Evolutionary conservation across 2,888 invertebrate genomes (phyloP).

Genomic region (Lycia hirtaria): DNA sequence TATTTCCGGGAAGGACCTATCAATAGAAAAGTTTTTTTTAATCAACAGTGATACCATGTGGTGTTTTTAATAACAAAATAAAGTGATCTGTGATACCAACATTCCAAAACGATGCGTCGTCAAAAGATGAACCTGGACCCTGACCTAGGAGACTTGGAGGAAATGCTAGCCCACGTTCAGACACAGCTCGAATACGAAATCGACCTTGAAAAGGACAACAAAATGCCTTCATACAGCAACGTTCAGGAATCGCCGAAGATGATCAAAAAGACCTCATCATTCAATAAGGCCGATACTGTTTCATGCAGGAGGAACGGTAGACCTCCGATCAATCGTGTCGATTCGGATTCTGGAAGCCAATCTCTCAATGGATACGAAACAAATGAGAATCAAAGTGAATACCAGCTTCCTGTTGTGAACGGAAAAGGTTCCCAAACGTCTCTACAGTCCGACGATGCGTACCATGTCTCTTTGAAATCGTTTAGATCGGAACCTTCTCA

Average conservation of each 20-base stretch:
- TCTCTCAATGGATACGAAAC: slow-evolving; percentile 52
- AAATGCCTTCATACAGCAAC: slow-evolving; percentile 67
- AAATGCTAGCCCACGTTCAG: slow-evolving; percentile 81
- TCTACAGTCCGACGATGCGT: slow-evolving; percentile 68
- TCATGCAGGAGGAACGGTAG: slow-evolving; percentile 59
- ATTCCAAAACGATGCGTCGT: slow-evolving; percentile 62
- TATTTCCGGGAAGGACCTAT: slow-evolving; percentile 31
- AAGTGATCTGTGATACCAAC: slow-evolving; percentile 10
- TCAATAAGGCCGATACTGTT: slow-evolving; percentile 61
- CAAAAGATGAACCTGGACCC: slow-evolving; percentile 72
- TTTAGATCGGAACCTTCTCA: slow-evolving; percentile 73
- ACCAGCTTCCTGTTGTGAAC: slow-evolving; percentile 58
- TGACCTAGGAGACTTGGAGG: slow-evolving; percentile 78
- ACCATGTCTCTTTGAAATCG: slow-evolving; percentile 69
- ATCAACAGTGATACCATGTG: slow-evolving; percentile 13
- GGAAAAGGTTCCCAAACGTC: slow-evolving; percentile 67
- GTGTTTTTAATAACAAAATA: slow-evolving; percentile 3
- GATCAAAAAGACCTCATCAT: slow-evolving; percentile 63
- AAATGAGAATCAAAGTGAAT: slow-evolving; percentile 50
- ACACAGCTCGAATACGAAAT: slow-evolving; percentile 79
- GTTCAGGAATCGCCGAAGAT: slow-evolving; percentile 74
- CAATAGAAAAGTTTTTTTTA: slow-evolving; percentile 18
- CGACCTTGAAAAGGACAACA: slow-evolving; percentile 70
- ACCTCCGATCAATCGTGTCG: slow-evolving; percentile 54
- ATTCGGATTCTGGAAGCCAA: slow-evolving; percentile 40